Conservation (phyloP, 2,888 invertebrate genomes). For the Stenolophus ochropezus region DNA sequence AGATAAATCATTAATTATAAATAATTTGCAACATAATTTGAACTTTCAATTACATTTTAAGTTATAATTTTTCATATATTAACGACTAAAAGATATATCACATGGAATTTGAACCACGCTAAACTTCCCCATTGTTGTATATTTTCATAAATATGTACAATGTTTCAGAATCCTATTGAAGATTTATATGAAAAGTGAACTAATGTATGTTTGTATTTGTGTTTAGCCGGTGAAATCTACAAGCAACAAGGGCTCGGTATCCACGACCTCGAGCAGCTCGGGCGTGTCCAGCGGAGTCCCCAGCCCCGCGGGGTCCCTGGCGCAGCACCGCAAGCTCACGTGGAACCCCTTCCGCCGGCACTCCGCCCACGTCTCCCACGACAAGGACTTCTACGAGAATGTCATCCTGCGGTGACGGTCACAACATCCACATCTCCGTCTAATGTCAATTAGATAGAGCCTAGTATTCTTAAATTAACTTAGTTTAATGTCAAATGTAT, state of each 20-base stretch:
- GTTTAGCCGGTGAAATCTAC: slow-evolving; percentile 70
- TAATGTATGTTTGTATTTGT: slow-evolving; percentile 46
- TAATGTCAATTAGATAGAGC: not conserved
- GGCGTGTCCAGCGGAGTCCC: slow-evolving; percentile 77
- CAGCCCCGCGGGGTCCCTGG: slow-evolving; percentile 76
- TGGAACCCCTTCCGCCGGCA: slow-evolving; percentile 86
- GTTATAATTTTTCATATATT: no score
- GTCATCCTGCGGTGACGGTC: slow-evolving; percentile 67
- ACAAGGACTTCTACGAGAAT: slow-evolving; percentile 73
- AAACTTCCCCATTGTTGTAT: no score
- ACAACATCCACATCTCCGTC: not conserved
- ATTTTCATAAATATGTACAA: no score
- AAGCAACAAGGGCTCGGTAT: slow-evolving; percentile 75
- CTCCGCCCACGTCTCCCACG: slow-evolving; percentile 71
- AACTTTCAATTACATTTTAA: no score
- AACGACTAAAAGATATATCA: no score
- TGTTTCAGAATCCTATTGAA: no score
- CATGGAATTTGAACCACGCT: no score
- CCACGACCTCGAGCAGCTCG: slow-evolving; percentile 76
- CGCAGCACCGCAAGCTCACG: slow-evolving; percentile 71
- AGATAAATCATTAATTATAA: no score
- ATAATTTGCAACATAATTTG: no score
- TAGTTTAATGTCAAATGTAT: not conserved
- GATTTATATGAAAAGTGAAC: not conserved
- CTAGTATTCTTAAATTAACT: not conserved